These are phyloP conservation scores for Schizopygopsis malacanthus DNA, from an alignment of 2,797 vertebrate species.

Conservation along the genomic window DNA sequence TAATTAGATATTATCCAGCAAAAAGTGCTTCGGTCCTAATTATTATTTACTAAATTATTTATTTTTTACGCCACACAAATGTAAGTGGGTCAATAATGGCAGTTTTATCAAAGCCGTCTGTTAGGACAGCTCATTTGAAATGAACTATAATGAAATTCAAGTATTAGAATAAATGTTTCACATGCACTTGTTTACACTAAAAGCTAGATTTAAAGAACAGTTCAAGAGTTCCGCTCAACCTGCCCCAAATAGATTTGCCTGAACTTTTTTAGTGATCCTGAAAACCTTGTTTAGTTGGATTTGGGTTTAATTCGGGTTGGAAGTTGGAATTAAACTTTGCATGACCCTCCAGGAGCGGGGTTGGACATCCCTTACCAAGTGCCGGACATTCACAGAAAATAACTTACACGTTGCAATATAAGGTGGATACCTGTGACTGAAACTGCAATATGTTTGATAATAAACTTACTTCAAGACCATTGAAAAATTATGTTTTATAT, in stretches of 20 bases:
- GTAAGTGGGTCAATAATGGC: constrained; percentile 23
- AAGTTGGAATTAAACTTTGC: background rate
- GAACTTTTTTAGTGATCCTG: background rate
- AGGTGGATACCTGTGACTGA: background rate
- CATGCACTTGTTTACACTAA: background rate
- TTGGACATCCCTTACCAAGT: background rate
- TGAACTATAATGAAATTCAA: constrained; percentile 21
- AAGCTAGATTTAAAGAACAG: background rate
- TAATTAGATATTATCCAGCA: constrained; percentile 49
- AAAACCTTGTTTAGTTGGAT: background rate
- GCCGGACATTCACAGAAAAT: background rate
- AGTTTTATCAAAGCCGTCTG: constrained; percentile 49
- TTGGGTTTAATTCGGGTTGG: background rate
- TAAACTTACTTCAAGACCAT: background rate
- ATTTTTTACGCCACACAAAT: constrained; percentile 33
- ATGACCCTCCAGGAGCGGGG: background rate
- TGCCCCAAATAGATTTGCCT: background rate
- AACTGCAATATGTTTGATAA: background rate
- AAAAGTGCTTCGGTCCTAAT: constrained; percentile 47
- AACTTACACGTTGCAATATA: background rate
- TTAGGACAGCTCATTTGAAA: constrained; percentile 35
- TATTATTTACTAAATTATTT: constrained; percentile 48
- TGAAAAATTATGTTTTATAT: background rate
- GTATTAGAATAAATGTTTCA: constrained; percentile 4
- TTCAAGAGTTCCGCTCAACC: background rate